Base-by-base conservation (phyloP, 2,888 invertebrate species). In the Scaptomyza tumidula region DNA sequence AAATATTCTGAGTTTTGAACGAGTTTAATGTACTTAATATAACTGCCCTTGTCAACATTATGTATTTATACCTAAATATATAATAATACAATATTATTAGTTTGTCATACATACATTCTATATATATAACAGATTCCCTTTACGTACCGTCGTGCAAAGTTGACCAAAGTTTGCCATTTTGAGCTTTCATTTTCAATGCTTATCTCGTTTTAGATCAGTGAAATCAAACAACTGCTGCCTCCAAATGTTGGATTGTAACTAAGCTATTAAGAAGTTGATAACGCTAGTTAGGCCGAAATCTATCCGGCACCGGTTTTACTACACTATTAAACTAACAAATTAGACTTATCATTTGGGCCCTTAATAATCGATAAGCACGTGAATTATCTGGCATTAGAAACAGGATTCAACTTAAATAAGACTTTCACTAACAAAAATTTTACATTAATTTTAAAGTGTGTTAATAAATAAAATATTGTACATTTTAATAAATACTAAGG, bases 121-220 rank as follows among this genome's bases (percentile, higher is more conserved):
- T n/a, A 13, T 7, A 31, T 31, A 9, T 31, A 41, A 35, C 46
- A 63, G 41, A 54, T 58, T 50, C 6, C 29, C 6, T 43, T 24
- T 13, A 63, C 75, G 16, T 31, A 79, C 86, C 86, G 39, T 82
- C 72, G 53, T 74, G 59, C 19, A 88, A 54, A 13, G 66, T 78
- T 44, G 75, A 73, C 89, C 87, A 91, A 56, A 87, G 67, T 78
- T 77, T 80, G 37, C 89, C 84, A 41, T 75, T 80, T 27, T 68
- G 48, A 13, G 62, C 37, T 49, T 73, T 75, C 77, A 77, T 86
- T 52, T 35, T 66, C 3, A 0, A 35, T 16, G 13, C 52, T 65
- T 76, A 65, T 64, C 77, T 65, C 46, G 50, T 27, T 55, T n/a
- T 2, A n/a, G 16, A 19, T 11, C 16, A 48, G 37, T 48, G 11